Base-by-base conservation (phyloP, 1,140 invertebrate species). In the Samia ricini region DNA sequence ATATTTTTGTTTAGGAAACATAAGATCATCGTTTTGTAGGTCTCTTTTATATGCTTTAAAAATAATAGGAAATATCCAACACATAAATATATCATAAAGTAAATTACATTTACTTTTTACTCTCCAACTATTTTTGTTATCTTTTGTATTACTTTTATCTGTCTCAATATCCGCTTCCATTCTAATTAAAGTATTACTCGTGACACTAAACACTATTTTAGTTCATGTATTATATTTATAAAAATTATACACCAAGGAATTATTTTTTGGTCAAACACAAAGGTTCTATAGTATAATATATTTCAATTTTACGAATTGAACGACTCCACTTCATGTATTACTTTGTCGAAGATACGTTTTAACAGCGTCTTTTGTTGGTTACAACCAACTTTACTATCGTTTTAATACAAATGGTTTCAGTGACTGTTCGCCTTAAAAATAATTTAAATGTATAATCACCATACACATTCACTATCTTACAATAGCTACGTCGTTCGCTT, bases 61-160 rank as follows among this genome's bases (percentile, higher is more conserved):
- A 21, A 74, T 19, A n/a, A 74, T 64, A 4, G 72, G 72, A 42
- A 69, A 74, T n/a, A 74, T 48, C 72, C 72, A 74, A 24, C 69
- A 71, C 8, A 71, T 23, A 54, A 74, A 74, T 29, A 71, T 51
- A n/a, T 51, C 50, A 6, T 66, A 69, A 6, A 74, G 21, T 15
- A 72, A 52, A 49, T 71, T 71, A 1, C 64, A 64, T n/a, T 59
- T 62, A 42, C 33, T 64, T 36, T 59, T 68, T 57, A 24, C 55
- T 60, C 29, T 69, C 65, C 20, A 5, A 52, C 23, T 4, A 21
- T 20, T 52, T 52, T 52, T 64, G 49, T 15, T 58, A 48, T 21
- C 33, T 42, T 42, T 12, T 15, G 4, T 4, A 7, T 42, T 42
- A 42, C 12, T 42, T 42, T 42, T 42, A 42, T 42, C n/a, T 12